phyloP scores from a whole-genome alignment of 2,888 invertebrate species.

The Frankliniella fusca region DNA sequence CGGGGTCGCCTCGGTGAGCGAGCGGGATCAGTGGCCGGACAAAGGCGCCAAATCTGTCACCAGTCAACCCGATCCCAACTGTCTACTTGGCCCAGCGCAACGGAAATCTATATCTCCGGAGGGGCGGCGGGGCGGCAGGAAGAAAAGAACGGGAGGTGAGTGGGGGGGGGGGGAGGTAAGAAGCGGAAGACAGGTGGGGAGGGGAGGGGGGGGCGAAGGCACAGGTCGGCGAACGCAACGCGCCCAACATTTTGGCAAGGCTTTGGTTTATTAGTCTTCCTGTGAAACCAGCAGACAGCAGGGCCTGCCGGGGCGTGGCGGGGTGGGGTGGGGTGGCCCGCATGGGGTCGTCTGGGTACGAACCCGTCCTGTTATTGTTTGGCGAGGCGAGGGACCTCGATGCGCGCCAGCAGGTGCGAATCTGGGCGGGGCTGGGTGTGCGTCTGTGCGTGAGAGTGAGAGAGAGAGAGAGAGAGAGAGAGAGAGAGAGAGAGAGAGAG shows the following conservation, averaged over 20 bases:
- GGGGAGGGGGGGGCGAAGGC: not conserved
- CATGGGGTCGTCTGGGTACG: not conserved
- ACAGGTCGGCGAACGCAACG: slow-evolving; percentile 16
- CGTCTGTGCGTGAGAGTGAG: not conserved
- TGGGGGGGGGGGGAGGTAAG: not conserved
- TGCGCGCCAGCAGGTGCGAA: not conserved
- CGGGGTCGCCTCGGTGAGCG: not conserved
- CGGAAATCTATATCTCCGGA: not conserved
- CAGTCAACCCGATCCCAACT: slow-evolving; percentile 1
- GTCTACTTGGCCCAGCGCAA: slow-evolving; percentile 3
- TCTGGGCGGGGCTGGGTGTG: not conserved
- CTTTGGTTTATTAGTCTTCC: slow-evolving; percentile 17
- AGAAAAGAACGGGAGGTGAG: not conserved
- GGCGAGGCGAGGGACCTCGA: not conserved
- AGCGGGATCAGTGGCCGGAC: not conserved
- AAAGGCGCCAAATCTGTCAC: not conserved
- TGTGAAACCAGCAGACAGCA: not conserved
- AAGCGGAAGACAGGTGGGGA: not conserved
- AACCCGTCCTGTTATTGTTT: not conserved
- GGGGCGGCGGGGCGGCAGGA: no score
- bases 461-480: no score
- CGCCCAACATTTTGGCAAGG: not conserved
- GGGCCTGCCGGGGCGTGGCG: not conserved
- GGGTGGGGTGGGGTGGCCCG: not conserved
- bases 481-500: no score